Evolutionary conservation across 2,888 invertebrate species (phyloP).

Genomic region (Scaptomyza parva): DNA sequence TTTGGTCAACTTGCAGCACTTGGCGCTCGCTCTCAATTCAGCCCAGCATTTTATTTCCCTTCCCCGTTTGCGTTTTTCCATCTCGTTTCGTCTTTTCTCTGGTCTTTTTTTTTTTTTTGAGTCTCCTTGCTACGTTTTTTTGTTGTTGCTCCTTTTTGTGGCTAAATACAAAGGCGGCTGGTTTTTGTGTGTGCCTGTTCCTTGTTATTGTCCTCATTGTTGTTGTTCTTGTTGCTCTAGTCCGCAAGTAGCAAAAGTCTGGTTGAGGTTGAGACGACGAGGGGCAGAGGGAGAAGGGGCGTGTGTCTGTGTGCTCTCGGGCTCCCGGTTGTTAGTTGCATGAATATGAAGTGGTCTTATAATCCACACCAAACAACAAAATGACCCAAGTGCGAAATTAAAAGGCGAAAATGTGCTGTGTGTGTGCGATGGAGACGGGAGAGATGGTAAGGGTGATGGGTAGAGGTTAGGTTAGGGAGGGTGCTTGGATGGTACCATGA

Average conservation of each 20-base stretch:
- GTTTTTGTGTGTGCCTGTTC: conserved; percentile 59
- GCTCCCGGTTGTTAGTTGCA: conserved; percentile 77
- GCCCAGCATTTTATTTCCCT: conserved; percentile 28
- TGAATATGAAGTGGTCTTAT: conserved; percentile 83
- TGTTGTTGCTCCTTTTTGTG: conserved; percentile 70
- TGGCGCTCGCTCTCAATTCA: conserved; percentile 41
- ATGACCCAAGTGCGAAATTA: conserved; percentile 82
- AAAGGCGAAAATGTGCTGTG: conserved; percentile 78
- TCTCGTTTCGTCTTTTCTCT: conserved; percentile 32
- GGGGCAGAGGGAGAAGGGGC: conserved; percentile 35
- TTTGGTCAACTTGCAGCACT: conserved; percentile 81
- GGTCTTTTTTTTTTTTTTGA: too few species aligned
- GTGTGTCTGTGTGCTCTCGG: conserved; percentile 34
- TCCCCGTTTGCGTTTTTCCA: conserved; percentile 23
- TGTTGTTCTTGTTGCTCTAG: conserved; percentile 38
- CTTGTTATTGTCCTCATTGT: conserved; percentile 47
- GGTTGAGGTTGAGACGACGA: conserved; percentile 13
- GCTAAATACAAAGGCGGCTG: conserved; percentile 79
- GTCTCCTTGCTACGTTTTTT: too few species aligned
- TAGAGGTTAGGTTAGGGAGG: not conserved
- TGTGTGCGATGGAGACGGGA: conserved; percentile 12
- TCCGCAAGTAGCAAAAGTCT: conserved; percentile 64
- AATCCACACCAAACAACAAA: conserved; percentile 82
- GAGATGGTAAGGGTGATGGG: not conserved
- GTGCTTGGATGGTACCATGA: not conserved